Percentiles rank a stretch among this genome's conserved stretches.
phyloP scores from a whole-genome alignment of 2,797 vertebrate genomes.

The Phataginus tricuspis region DNA sequence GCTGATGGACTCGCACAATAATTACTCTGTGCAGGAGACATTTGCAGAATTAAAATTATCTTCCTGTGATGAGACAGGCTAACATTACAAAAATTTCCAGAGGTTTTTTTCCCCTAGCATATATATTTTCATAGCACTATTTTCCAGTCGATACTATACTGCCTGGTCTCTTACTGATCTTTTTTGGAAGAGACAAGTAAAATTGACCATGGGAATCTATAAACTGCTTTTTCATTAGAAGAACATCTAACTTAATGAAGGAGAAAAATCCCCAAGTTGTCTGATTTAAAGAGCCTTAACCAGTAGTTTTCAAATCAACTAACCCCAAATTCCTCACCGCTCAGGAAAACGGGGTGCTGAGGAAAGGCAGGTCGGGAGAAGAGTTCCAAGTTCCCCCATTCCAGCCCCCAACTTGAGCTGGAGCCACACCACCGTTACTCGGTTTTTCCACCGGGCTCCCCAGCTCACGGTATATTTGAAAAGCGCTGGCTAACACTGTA shows the following conservation, averaged over 20 bases:
- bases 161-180: neutral
- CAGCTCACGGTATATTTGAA: neutral
- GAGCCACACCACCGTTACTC: neutral
- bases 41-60: neutral
- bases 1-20: neutral
- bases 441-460: neutral
- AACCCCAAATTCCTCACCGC: neutral
- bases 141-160: neutral
- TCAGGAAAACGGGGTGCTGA: neutral
- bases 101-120: neutral
- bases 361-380: neutral
- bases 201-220: neutral
- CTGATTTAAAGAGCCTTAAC: neutral
- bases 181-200: neutral
- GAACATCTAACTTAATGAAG: neutral
- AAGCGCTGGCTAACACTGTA: neutral
- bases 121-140: neutral
- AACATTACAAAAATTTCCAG: neutral
- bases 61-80: neutral
- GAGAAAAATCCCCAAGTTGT: neutral
- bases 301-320: neutral
- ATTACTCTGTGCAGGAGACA: neutral
- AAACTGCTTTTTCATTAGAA: neutral
- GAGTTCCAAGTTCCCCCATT: neutral
- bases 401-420: neutral